phyloP scores from a whole-genome alignment of 2,113 vertebrate genomes.

The Silurus glanis region DNA sequence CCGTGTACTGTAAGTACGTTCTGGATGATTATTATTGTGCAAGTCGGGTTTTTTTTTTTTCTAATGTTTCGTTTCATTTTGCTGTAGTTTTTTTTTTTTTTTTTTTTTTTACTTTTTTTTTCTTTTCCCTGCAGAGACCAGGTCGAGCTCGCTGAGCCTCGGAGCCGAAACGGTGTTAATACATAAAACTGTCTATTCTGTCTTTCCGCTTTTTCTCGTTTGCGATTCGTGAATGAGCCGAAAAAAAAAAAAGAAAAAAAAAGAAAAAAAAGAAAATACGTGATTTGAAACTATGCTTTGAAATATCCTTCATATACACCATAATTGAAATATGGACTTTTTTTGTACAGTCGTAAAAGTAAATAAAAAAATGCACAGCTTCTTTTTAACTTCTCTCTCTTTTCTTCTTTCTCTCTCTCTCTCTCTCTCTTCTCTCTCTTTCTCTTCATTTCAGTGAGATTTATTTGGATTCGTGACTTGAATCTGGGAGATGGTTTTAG shows the following conservation, averaged over 20 bases:
- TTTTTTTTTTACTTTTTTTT: slow-evolving; percentile 18
- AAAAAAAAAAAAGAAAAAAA: neutral
- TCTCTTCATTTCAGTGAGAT: neutral
- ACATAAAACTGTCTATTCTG: neutral
- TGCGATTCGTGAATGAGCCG: neutral
- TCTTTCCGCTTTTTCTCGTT: neutral
- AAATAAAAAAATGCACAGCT: slow-evolving; percentile 29
- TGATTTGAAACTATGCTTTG: slow-evolving; percentile 32
- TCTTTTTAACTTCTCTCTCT: slow-evolving; percentile 6
- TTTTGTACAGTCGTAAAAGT: slow-evolving; percentile 50
- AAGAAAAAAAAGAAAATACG: neutral
- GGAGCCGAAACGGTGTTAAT: slow-evolving; percentile 3
- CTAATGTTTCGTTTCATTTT: neutral
- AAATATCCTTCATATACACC: slow-evolving; percentile 19
- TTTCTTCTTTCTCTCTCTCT: neutral
- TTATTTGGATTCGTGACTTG: neutral
- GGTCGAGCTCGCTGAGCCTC: slow-evolving; percentile 18
- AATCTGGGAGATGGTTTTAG: too few species aligned
- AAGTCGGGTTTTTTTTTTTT: slow-evolving; percentile 12
- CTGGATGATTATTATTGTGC: slow-evolving; percentile 41
- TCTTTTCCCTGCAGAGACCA: slow-evolving; percentile 25
- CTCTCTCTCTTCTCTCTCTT: neutral
- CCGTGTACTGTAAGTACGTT: slow-evolving; percentile 37
- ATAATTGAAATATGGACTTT: slow-evolving; percentile 21
- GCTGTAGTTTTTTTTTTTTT: neutral